Conservation (phyloP, 1,140 invertebrate species). For the Saccostrea glomerata region DNA sequence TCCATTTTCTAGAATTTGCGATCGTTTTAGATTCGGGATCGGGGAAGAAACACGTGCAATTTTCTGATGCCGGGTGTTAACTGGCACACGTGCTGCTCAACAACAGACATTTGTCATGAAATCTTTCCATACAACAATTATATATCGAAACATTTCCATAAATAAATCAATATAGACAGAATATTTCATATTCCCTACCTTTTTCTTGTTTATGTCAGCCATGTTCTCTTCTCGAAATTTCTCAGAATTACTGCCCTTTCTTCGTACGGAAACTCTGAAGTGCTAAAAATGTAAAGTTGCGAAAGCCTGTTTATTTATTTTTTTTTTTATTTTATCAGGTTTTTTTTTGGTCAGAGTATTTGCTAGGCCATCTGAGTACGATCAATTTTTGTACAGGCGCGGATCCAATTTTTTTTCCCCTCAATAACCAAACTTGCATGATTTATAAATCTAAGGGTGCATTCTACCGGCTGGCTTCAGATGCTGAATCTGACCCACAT, state of each 20-base stretch:
- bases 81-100: neutral
- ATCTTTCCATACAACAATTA: neutral
- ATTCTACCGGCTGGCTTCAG: too few relatives aligned
- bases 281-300: neutral
- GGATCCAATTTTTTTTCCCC: too few relatives aligned
- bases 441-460: too few relatives aligned
- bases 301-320: neutral
- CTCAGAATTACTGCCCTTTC: conserved; percentile 2
- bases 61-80: neutral
- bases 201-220: conserved; percentile 40
- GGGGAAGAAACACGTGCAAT: neutral
- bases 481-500: too few relatives aligned
- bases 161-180: too few relatives aligned
- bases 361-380: neutral
- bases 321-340: neutral
- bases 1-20: too few relatives aligned
- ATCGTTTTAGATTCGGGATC: neutral
- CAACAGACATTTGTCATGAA: neutral
- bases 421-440: too few relatives aligned
- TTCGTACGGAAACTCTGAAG: neutral
- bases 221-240: conserved; percentile 22
- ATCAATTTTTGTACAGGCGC: too few relatives aligned
- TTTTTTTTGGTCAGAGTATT: neutral
- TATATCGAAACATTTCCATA: too few relatives aligned
- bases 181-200: neutral